A percentile compares a stretch with the other conserved stretches of the same genome.
Conservation (phyloP, 2,888 invertebrate species). For the Acrobasis consociella region DNA sequence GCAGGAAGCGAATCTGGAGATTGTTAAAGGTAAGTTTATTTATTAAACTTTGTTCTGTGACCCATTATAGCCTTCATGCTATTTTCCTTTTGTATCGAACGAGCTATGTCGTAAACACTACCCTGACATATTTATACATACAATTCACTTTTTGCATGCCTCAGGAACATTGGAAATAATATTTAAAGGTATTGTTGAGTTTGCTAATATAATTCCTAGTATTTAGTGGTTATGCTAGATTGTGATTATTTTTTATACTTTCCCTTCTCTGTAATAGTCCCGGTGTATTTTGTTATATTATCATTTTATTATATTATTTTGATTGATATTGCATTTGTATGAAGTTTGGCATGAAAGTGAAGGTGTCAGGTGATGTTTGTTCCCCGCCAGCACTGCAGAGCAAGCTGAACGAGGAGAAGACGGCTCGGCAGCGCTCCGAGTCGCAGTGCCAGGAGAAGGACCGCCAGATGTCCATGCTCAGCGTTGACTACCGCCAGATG, state of each 20-base stretch:
- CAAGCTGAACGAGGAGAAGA: slow-evolving; percentile 95
- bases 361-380: slow-evolving; percentile 25
- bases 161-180: slow-evolving; percentile 87
- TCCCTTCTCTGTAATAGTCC: slow-evolving; percentile 7
- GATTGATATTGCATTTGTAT: not conserved
- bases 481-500: slow-evolving; percentile 97
- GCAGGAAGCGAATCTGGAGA: slow-evolving; percentile 96
- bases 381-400: slow-evolving; percentile 89
- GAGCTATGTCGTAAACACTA: slow-evolving; percentile 53
- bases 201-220: slow-evolving; percentile 59
- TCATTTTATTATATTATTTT: not conserved
- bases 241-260: slow-evolving; percentile 2
- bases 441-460: slow-evolving; percentile 95
- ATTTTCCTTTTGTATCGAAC: slow-evolving; percentile 48
- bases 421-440: slow-evolving; percentile 93
- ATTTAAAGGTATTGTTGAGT: slow-evolving; percentile 85
- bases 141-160: slow-evolving; percentile 80
- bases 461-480: slow-evolving; percentile 96
- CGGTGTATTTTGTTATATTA: slow-evolving; percentile 1
- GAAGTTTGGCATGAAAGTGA: slow-evolving; percentile 18
- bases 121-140: slow-evolving; percentile 54
- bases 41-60: slow-evolving; percentile 26
- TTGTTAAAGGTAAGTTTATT: slow-evolving; percentile 89
- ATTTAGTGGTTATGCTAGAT: slow-evolving; percentile 21
- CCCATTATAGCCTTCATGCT: slow-evolving; percentile 44